Base-by-base conservation (phyloP, 2,888 invertebrate genomes). In the Timandra comae region DNA sequence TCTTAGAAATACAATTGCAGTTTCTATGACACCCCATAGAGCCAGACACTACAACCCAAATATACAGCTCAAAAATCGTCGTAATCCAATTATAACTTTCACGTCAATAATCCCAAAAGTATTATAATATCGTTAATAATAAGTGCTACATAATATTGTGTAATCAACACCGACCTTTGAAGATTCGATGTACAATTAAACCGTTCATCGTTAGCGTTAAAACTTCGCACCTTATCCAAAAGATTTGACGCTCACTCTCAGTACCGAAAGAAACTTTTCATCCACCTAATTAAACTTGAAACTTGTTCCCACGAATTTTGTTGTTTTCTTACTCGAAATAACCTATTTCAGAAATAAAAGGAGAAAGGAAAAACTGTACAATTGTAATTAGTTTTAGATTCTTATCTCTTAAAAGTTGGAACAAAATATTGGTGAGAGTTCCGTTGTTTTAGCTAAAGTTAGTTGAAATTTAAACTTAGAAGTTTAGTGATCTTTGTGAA, bases 201-300 rank as follows among this genome's bases (percentile, higher is more conserved):
- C 16, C 3, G 3, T 16, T 16, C 6, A 16, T 16, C 16, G 16
- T 16, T 16, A 5, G 16, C 6, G 16, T 24, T 24, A 10, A 4
- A 24, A 24, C 10, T 24, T 24, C 11, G 24, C 24, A 24, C 24
- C 24, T 24, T 10, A 10, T 24, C 16, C 11, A 24, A n/a, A 10
- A 7, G 24, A 10, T 10, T 27, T 11, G 11, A 24, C 24, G 24
- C 24, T 11, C 3, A 10, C 11, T 10, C 11, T 11, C 7, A 6
- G 7, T 24, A 24, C 10, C 3, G 24, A 52, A 46, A 30, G 9
- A 52, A 63, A 65, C 51, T 61, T 63, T 60, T 52, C 46, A 52
- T 52, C 46, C 49, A 46, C 46, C 62, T 67, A 68, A 70, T 71
- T 71, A 67, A 69, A 68, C 60, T 68, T 56, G 43, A 45, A 56